phyloP scores from a whole-genome alignment of 2,888 invertebrate genomes.

The Meteorus colon region DNA sequence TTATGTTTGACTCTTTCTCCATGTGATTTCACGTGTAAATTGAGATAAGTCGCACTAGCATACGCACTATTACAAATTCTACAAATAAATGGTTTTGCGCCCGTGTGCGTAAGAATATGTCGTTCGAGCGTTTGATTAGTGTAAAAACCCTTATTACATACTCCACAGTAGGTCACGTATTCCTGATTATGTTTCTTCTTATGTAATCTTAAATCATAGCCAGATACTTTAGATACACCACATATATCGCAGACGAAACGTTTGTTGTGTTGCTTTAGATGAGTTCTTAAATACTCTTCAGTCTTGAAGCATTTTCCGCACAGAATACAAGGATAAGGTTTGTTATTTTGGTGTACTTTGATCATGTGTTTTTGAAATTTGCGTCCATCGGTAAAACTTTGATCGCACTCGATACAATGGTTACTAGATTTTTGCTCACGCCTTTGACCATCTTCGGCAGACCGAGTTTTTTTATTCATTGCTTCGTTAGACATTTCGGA shows the following conservation, averaged over 20 bases:
- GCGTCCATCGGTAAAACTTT: slow-evolving; percentile 74
- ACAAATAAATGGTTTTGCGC: slow-evolving; percentile 73
- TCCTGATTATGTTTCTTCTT: slow-evolving; percentile 76
- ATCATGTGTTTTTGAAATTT: slow-evolving; percentile 74
- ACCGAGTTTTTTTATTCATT: slow-evolving; percentile 54
- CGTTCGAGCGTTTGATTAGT: slow-evolving; percentile 74
- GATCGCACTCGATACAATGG: slow-evolving; percentile 73
- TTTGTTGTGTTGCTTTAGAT: slow-evolving; percentile 75
- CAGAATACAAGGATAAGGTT: slow-evolving; percentile 75
- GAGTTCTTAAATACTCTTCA: slow-evolving; percentile 74
- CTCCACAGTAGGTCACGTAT: slow-evolving; percentile 73
- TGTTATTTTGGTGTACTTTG: slow-evolving; percentile 76
- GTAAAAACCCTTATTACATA: slow-evolving; percentile 75
- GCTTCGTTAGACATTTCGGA: slow-evolving; percentile 59
- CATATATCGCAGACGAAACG: slow-evolving; percentile 65
- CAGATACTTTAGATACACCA: slow-evolving; percentile 64
- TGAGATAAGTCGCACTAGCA: slow-evolving; percentile 75
- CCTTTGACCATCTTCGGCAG: slow-evolving; percentile 55
- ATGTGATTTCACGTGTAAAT: slow-evolving; percentile 76
- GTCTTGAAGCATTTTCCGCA: slow-evolving; percentile 76
- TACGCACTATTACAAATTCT: slow-evolving; percentile 74
- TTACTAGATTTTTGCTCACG: slow-evolving; percentile 52
- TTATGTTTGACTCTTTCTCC: slow-evolving; percentile 62
- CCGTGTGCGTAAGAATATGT: slow-evolving; percentile 73
- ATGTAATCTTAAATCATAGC: slow-evolving; percentile 70